phyloP scores from a whole-genome alignment of 2,888 invertebrate genomes.

The Cryptocheilus praepositus region DNA sequence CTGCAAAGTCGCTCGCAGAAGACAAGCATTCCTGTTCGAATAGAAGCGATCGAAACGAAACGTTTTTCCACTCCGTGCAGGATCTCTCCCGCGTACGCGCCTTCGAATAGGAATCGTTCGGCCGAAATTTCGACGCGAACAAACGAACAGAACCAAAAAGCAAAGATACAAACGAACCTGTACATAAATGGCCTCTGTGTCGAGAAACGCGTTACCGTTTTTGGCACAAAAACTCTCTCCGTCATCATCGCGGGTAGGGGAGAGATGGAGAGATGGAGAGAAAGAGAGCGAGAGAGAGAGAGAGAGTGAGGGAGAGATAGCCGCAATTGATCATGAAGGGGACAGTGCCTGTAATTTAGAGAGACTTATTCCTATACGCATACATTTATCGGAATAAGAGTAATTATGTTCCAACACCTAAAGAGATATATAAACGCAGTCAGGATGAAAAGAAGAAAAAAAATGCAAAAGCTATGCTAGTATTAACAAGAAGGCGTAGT shows the following conservation, averaged over 20 bases:
- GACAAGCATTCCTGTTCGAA: not conserved
- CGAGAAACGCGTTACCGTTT: constrained; percentile 27
- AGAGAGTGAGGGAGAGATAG: not conserved
- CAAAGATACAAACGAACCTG: constrained; percentile 18
- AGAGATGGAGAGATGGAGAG: constrained; percentile 21
- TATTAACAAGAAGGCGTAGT: constrained; percentile 42
- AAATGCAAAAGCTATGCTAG: constrained; percentile 44
- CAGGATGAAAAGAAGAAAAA: constrained; percentile 37
- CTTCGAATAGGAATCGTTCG: no score
- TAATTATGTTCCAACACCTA: constrained; percentile 26
- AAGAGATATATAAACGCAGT: constrained; percentile 3
- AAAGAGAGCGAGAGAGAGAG: constrained; percentile 1
- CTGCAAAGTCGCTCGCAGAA: not conserved
- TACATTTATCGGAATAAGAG: constrained; percentile 36
- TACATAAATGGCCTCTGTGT: constrained; percentile 44
- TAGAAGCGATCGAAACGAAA: not conserved
- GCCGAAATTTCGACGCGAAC: no score
- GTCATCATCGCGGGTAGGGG: constrained; percentile 30
- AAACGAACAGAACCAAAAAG: no score
- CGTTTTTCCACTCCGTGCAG: constrained; percentile 1
- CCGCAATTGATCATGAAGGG: constrained; percentile 41
- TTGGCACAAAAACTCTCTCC: constrained; percentile 39
- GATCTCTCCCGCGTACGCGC: not conserved
- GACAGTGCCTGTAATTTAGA: constrained; percentile 61
- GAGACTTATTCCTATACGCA: constrained; percentile 45